Base-by-base conservation (phyloP, 2,797 vertebrate species). In the Myripristis murdjan region DNA sequence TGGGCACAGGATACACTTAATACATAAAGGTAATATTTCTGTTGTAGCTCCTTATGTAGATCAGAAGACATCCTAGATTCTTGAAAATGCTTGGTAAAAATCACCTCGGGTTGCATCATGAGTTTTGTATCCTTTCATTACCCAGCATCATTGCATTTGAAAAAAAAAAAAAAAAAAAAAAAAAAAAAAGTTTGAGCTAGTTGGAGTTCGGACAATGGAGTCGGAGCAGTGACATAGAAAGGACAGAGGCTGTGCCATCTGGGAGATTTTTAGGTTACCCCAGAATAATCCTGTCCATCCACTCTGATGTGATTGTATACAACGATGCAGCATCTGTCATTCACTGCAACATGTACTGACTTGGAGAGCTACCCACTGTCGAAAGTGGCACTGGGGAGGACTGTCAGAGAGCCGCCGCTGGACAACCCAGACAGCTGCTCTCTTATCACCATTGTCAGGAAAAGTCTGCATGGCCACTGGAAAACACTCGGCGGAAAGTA, bases 401-500 rank as follows among this genome's bases (percentile, higher is more conserved):
- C 14, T 43, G 82, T 72, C 31, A 51, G 59, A 64, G 58, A 23
- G 46, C 63, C 75, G 64, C 23, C 5, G 61, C 49, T 59, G 48
- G 73, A 52, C 63, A 83, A 76, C 75, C 70, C 76, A 48, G 26
- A 26, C 81, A 84, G 69, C 82, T 87, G 63, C 63, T 70, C 53
- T 72, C 58, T 88, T 91, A 91, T 90, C 87, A 43, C 22, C 54
- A 47, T 18, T 44, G 74, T 66, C 78, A 77, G 84, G 85, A 92
- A 90, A 85, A 77, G 74, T 64, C 64, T 22, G 35, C 66, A 16
- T 61, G 66, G 6, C 78, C 60, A 65, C 44, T 51, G 81, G 80
- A 73, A 87, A 89, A 80, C 63, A 73, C 64, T 72, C 75, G 85
- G 88, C 75, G 85, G 88, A 89, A 92, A 90, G 64, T 63, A 79